A percentile compares a stretch with the other conserved stretches of the same genome.
phyloP scores from a whole-genome alignment of 2,113 vertebrate genomes.

The Ophiodon elongatus region DNA sequence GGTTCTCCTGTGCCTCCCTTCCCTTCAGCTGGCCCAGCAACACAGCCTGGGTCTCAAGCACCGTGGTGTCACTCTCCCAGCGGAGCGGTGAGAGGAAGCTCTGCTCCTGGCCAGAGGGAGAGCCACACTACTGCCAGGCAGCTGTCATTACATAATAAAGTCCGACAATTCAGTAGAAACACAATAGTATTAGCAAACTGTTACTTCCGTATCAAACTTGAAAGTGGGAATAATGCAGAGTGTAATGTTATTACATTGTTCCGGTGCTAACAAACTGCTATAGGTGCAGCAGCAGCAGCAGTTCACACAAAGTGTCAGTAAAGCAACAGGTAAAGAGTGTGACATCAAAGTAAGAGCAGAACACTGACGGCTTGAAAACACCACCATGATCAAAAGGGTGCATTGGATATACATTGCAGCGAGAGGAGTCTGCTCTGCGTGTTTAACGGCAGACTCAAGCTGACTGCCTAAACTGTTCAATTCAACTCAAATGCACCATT shows the following conservation, averaged over 20 bases:
- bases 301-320: not conserved
- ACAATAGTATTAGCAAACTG: no score
- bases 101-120: no score
- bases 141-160: no score
- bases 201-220: not conserved
- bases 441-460: not conserved
- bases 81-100: no score
- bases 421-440: not conserved
- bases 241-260: not conserved
- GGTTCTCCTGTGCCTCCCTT: no score
- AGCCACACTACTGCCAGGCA: no score
- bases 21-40: no score
- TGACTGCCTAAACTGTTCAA: not conserved
- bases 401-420: not conserved
- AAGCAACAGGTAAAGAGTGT: not conserved
- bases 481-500: not conserved
- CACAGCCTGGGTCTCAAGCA: no score
- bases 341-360: not conserved
- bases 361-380: not conserved
- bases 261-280: not conserved
- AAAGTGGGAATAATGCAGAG: not conserved
- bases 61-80: no score
- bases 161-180: no score
- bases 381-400: not conserved
- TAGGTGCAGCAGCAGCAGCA: not conserved